Evolutionary conservation across 1,140 invertebrate species (phyloP).

Genomic region (Ladona fulva): DNA sequence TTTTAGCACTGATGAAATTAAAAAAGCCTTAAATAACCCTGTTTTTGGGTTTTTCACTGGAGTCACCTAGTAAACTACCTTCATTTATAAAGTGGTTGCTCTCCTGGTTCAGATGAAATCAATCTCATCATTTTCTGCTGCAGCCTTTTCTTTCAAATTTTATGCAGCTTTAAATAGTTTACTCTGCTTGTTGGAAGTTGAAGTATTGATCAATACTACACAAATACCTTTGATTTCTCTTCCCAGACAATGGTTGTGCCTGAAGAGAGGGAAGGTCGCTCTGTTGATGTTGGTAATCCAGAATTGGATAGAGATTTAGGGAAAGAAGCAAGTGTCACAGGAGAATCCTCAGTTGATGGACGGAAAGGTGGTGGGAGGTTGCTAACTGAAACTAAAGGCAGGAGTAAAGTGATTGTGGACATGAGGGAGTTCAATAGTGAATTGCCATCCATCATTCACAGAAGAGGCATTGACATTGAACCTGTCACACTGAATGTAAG

Average conservation of each 20-base stretch:
- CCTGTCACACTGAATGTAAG: slow-evolving; percentile 78
- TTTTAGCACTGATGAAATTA: no score
- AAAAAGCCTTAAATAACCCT: no score
- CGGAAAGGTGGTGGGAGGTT: slow-evolving; percentile 51
- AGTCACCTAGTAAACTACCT: no score
- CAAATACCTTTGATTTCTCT: slow-evolving; percentile 22
- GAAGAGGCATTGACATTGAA: slow-evolving; percentile 85
- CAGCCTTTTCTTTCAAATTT: no score
- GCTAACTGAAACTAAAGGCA: slow-evolving; percentile 29
- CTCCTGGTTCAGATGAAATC: no score
- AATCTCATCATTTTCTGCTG: no score
- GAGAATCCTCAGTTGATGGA: slow-evolving; percentile 35
- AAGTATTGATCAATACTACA: no score
- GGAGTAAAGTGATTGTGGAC: slow-evolving; percentile 78
- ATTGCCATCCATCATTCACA: slow-evolving; percentile 87
- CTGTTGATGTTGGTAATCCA: slow-evolving; percentile 50
- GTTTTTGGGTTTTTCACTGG: no score
- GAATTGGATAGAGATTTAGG: slow-evolving; percentile 43
- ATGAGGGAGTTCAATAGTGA: slow-evolving; percentile 97
- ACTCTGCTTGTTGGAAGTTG: no score
- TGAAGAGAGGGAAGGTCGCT: slow-evolving; percentile 81
- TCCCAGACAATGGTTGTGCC: slow-evolving; percentile 82
- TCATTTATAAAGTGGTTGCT: no score
- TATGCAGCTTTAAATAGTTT: no score
- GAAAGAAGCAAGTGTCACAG: slow-evolving; percentile 29